Evolutionary conservation across 1,140 invertebrate genomes (phyloP), one percentile per base, ranked within the genome.

Genomic region (Hycleus cichorii): DNA sequence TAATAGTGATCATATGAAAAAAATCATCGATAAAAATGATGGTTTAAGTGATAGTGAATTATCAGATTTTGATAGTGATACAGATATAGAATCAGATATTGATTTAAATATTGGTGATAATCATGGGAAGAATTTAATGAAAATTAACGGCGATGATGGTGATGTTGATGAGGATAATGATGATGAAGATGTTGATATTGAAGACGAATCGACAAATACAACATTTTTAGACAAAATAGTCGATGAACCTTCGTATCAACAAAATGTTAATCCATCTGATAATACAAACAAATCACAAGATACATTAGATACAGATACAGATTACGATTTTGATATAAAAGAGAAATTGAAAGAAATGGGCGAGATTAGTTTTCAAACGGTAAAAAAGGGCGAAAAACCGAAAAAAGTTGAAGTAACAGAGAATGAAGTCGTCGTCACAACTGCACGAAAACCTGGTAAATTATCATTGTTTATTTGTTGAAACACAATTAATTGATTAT

Each of bases 281-380:
- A 47, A 9, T 4, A 32, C 52, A 38, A 18, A 43, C 11, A 44
- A 58, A 6, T 18, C 18, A 18, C 58, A 63, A 42, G 69, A 42
- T 7, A 10, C 69, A 47, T 4, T 32, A 4, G 32, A 32, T 32
- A 32, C 32, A 32, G 32, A 32, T 32, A 7, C 7, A 7, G 71
- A 73, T 53, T 73, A 73, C 54, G 70, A 73, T 27, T 67, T 69
- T 48, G 78, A 81, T 64, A 77, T 80, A 39, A 76, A 77, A 42
- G 78, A 80, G 51, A 81, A 81, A 63, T 67, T 81, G 39, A 79
- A 80, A 67, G 79, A 81, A 65, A 81, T 81, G 78, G 79, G 77
- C 45, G 77, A 81, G 60, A 80, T 80, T 58, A 73, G 69, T 63
- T 70, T 73, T 60, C 67, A 70, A 59, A 72, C 70, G 3, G 72